Percentiles rank a stretch among this genome's conserved stretches.
Evolutionary conservation across 2,797 vertebrate genomes (phyloP).

Genomic region (Falco cherrug): DNA sequence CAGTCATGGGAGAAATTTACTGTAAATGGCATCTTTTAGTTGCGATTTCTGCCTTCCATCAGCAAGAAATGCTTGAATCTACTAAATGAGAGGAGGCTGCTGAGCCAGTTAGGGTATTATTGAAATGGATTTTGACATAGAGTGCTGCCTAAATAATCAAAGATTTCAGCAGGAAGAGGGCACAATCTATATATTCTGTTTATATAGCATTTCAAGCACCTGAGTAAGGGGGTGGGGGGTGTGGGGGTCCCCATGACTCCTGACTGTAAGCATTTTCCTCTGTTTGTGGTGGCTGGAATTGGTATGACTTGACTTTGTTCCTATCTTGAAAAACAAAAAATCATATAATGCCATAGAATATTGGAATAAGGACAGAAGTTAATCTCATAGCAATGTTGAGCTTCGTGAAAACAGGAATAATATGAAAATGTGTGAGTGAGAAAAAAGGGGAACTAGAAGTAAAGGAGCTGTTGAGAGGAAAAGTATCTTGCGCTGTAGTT

Average conservation of each 20-base stretch:
- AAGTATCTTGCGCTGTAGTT: not conserved
- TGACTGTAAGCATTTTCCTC: not conserved
- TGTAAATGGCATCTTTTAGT: conserved; percentile 30
- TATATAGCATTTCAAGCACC: not conserved
- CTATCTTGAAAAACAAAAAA: not conserved
- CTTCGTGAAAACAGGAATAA: conserved; percentile 1
- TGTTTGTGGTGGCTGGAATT: not conserved
- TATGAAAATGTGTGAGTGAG: not conserved
- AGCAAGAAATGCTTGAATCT: conserved; percentile 32
- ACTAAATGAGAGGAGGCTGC: conserved; percentile 18
- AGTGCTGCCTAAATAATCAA: conserved; percentile 36
- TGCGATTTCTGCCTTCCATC: conserved; percentile 41
- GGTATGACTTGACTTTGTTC: not conserved
- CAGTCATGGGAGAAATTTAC: conserved; percentile 25
- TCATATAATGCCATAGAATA: not conserved
- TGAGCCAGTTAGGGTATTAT: not conserved
- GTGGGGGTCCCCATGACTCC: not conserved
- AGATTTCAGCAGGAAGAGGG: not conserved
- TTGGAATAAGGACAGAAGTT: not conserved
- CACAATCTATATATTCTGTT: not conserved
- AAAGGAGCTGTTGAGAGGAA: not conserved
- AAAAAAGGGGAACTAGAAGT: not conserved
- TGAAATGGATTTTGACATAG: conserved; percentile 41
- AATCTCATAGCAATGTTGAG: not conserved
- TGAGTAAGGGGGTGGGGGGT: no score